Conservation (phyloP, 30 jellyfish, hydroid and myxozoan species). For the Hydra vulgaris region DNA sequence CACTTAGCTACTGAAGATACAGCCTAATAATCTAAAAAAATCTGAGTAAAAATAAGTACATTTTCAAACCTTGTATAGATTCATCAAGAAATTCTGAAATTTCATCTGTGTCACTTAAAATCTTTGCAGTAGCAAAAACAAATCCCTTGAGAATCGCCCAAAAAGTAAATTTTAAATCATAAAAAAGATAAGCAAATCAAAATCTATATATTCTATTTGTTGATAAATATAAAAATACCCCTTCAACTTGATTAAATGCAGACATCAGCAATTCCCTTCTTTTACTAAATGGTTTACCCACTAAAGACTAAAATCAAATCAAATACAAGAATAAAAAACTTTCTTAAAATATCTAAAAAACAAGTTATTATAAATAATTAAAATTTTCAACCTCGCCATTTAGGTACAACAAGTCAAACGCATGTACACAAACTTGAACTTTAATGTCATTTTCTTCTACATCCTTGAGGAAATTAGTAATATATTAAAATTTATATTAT, state of each 20-base stretch:
- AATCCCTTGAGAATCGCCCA: conserved; percentile 36
- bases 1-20: no score
- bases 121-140: conserved; percentile 84
- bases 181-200: no score
- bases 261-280: conserved; percentile 57
- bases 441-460: conserved; percentile 73
- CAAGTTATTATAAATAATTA: neutral
- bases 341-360: no score
- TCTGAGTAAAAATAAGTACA: no score
- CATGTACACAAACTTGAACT: conserved; percentile 92
- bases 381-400: conserved; percentile 59
- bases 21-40: no score
- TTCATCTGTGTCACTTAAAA: conserved; percentile 79
- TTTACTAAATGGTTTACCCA: conserved; percentile 61
- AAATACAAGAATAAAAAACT: neutral
- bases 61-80: conserved; percentile 62
- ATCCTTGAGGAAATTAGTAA: no score
- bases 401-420: conserved; percentile 64
- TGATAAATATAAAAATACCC: conserved; percentile 33
- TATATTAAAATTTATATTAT: no score
- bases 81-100: conserved; percentile 79
- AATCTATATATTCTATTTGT: neutral
- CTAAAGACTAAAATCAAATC: conserved; percentile 44
- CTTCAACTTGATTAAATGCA: conserved; percentile 60
- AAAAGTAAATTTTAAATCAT: no score